These are phyloP conservation scores for Zaprionus camerounensis DNA, from an alignment of 1,140 invertebrate species.

Conservation along the genomic window DNA sequence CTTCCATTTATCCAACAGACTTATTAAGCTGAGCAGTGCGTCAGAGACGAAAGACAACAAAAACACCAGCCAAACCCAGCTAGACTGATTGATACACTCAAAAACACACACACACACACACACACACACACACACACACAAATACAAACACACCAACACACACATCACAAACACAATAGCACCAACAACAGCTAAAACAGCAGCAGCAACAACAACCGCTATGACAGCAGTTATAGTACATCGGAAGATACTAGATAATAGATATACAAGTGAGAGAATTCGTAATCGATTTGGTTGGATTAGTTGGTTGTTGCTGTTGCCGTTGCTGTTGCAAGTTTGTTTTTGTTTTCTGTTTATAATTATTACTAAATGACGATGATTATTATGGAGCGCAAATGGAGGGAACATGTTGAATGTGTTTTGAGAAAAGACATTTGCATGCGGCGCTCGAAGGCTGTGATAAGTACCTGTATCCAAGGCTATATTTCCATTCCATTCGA, in stretches of 20 bases:
- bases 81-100: slow-evolving; percentile 77
- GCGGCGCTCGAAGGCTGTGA: slow-evolving; percentile 81
- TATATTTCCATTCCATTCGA: slow-evolving; percentile 13
- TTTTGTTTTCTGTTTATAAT: slow-evolving; percentile 72
- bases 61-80: slow-evolving; percentile 70
- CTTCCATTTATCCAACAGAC: slow-evolving; percentile 48
- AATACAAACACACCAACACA: slow-evolving; percentile 8
- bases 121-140: slow-evolving; percentile 37
- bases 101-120: slow-evolving; percentile 44
- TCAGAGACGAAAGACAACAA: slow-evolving; percentile 54
- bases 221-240: slow-evolving; percentile 14
- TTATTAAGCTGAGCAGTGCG: slow-evolving; percentile 61
- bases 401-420: slow-evolving; percentile 79
- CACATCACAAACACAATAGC: slow-evolving; percentile 2
- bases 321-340: slow-evolving; percentile 46
- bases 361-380: slow-evolving; percentile 78
- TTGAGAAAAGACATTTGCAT: slow-evolving; percentile 82
- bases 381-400: slow-evolving; percentile 82
- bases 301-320: slow-evolving; percentile 45
- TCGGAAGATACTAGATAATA: slow-evolving; percentile 9
- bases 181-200: slow-evolving; percentile 4
- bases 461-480: slow-evolving; percentile 78
- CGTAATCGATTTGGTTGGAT: slow-evolving; percentile 41
- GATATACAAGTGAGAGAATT: slow-evolving; percentile 23
- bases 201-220: slow-evolving; percentile 5